These are phyloP conservation scores for Babylonia areolata DNA, from an alignment of 1,140 invertebrate species.

Conservation along the genomic window DNA sequence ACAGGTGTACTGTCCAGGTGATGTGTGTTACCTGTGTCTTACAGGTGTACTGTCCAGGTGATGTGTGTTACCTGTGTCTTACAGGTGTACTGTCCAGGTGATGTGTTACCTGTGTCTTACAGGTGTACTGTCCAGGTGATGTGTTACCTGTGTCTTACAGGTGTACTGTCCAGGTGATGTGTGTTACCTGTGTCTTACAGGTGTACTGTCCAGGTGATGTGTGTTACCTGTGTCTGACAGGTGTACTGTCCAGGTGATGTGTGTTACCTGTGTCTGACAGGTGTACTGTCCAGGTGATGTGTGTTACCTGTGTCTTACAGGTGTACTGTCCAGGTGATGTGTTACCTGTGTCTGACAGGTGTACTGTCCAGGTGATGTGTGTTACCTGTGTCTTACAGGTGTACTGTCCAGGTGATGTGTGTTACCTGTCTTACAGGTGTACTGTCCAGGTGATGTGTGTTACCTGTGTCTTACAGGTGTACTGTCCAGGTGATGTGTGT, in stretches of 20 bases:
- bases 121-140: too few relatives aligned
- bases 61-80: background rate
- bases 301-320: constrained; percentile 35
- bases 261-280: constrained; percentile 7
- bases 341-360: constrained; percentile 30
- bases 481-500: constrained; percentile 50
- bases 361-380: too few relatives aligned
- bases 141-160: constrained; percentile 33
- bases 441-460: too few relatives aligned
- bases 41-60: too few relatives aligned
- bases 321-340: constrained; percentile 52
- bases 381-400: constrained; percentile 40
- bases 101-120: constrained; percentile 42
- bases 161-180: constrained; percentile 52
- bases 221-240: constrained; percentile 34
- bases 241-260: constrained; percentile 52
- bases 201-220: too few relatives aligned
- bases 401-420: constrained; percentile 52
- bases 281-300: too few relatives aligned
- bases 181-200: constrained; percentile 6
- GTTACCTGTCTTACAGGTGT: too few relatives aligned
- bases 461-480: constrained; percentile 46
- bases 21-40: constrained; percentile 39
- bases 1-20: constrained; percentile 54
- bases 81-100: constrained; percentile 54